phyloP scores from a whole-genome alignment of 2,113 vertebrate genomes.

The Melanostigma gelatinosum region DNA sequence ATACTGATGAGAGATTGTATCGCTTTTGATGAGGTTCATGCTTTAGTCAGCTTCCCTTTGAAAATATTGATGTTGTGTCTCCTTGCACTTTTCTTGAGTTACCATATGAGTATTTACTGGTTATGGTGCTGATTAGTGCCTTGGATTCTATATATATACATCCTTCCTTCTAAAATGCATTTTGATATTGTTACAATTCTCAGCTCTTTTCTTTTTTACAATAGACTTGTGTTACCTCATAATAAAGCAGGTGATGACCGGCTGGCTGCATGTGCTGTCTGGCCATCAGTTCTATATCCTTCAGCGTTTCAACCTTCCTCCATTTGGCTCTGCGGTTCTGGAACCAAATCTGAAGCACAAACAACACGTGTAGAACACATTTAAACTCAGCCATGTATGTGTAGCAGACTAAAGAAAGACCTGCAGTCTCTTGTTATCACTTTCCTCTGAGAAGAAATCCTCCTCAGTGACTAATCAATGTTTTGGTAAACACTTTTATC shows the following conservation, averaged over 20 bases:
- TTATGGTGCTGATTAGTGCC: background rate
- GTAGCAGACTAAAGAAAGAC: background rate
- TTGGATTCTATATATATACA: background rate
- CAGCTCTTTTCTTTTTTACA: background rate
- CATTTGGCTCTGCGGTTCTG: constrained; percentile 78
- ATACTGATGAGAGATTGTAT: background rate
- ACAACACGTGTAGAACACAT: background rate
- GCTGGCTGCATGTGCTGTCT: constrained; percentile 23
- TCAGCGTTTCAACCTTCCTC: constrained; percentile 72
- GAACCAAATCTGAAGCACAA: constrained; percentile 74
- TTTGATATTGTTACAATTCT: background rate
- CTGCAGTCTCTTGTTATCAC: background rate
- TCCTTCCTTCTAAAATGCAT: background rate
- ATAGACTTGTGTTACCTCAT: constrained; percentile 56
- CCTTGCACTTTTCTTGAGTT: background rate
- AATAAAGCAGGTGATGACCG: constrained; percentile 27
- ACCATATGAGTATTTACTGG: background rate
- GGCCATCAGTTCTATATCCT: constrained; percentile 51
- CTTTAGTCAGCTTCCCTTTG: background rate
- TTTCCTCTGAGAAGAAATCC: background rate
- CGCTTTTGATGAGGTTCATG: background rate
- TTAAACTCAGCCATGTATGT: background rate
- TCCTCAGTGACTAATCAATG: background rate
- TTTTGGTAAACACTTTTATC: background rate
- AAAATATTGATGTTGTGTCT: background rate